Conservation (phyloP, 2,888 invertebrate species). For the Heliconius ismenius region DNA sequence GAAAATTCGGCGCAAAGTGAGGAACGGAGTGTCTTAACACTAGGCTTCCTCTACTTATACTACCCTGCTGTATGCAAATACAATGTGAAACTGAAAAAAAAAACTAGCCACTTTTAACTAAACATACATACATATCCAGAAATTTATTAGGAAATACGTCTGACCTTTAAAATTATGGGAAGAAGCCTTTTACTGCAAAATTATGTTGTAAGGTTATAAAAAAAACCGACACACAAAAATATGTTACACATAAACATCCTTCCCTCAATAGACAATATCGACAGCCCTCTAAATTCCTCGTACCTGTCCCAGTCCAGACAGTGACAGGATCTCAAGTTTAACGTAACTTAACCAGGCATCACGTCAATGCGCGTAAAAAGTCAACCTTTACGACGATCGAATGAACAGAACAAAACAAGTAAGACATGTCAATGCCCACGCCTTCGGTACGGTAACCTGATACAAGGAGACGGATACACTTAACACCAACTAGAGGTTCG, state of each 20-base stretch:
- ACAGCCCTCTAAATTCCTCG: slow-evolving; percentile 46
- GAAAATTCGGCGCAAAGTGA: no score
- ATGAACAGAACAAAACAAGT: slow-evolving; percentile 79
- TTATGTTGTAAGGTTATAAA: slow-evolving; percentile 14
- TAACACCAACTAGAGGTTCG: slow-evolving; percentile 71
- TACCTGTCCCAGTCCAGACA: slow-evolving; percentile 56
- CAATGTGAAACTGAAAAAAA: neutral
- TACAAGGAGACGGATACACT: slow-evolving; percentile 78
- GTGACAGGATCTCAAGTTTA: slow-evolving; percentile 70
- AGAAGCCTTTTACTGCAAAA: slow-evolving; percentile 30
- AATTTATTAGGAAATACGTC: slow-evolving; percentile 17
- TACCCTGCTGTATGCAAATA: no score
- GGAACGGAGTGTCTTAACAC: no score
- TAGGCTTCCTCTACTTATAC: no score
- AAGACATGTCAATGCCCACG: slow-evolving; percentile 81
- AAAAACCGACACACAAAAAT: slow-evolving; percentile 28
- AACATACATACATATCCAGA: neutral
- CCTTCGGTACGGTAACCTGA: slow-evolving; percentile 79
- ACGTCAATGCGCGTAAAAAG: slow-evolving; percentile 77
- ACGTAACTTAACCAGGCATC: slow-evolving; percentile 69
- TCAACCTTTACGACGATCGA: slow-evolving; percentile 75
- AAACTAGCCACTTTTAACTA: neutral
- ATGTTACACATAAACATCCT: slow-evolving; percentile 38
- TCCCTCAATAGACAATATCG: slow-evolving; percentile 40
- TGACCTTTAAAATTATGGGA: slow-evolving; percentile 29